Conservation (phyloP, 2,113 vertebrate species). For the Grammomys dolichurus region DNA sequence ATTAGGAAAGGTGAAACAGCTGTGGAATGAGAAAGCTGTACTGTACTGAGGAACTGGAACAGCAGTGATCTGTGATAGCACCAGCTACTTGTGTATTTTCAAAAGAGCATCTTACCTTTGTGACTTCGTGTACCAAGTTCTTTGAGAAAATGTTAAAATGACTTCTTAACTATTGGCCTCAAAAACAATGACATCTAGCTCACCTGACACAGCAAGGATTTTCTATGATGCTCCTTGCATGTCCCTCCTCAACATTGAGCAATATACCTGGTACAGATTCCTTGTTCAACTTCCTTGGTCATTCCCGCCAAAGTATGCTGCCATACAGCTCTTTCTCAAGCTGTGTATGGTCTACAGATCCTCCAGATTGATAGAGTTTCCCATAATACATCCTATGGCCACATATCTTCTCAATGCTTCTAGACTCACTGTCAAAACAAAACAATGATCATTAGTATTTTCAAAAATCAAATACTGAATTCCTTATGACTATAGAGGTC, state of each 20-base stretch:
- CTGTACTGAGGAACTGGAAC: neutral
- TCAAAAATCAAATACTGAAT: neutral
- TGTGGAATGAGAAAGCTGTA: neutral
- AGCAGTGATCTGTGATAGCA: neutral
- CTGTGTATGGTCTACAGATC: neutral
- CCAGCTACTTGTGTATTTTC: neutral
- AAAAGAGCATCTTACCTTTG: neutral
- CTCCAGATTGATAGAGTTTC: neutral
- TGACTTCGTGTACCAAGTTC: neutral
- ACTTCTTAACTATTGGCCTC: neutral
- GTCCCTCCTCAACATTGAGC: neutral
- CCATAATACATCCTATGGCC: neutral
- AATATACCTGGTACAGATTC: neutral
- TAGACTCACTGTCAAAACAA: neutral
- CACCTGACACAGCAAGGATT: neutral
- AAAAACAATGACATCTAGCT: neutral
- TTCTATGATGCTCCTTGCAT: neutral
- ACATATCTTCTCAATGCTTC: neutral
- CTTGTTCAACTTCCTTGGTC: neutral
- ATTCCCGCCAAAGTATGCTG: neutral
- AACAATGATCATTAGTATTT: neutral
- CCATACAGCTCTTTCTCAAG: neutral
- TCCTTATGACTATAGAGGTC: neutral
- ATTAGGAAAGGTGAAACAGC: neutral
- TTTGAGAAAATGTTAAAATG: neutral